Base-by-base conservation (phyloP, 2,797 vertebrate species). In the Chrysocyon brachyurus region DNA sequence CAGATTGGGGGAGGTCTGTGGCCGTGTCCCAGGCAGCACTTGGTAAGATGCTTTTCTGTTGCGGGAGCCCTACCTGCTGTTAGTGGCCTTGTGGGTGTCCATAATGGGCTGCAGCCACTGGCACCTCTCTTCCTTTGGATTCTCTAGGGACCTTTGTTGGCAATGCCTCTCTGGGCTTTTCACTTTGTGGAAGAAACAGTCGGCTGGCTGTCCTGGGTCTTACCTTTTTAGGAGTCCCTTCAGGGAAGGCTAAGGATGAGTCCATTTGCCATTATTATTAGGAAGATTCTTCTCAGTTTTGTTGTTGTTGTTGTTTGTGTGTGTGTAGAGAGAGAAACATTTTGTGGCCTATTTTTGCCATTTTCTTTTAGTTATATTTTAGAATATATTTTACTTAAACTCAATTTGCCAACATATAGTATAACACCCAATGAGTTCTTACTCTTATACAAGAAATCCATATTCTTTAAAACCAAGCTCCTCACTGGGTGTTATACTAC, bases 251-350 rank as follows among this genome's bases (percentile, higher is more conserved):
- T 70, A 78, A 90, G 66, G 64, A 5, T 4, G 24, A 52, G 21
- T 61, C 54, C 14, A 12, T 7, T 70, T 78, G 49, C 36, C 17
- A 6, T 61, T 52, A 73, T 49, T 57, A 0, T 59, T 54, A 57
- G 70, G 46, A 81, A 95, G 91, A 66, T 16, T 95, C 28, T 94
- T 85, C 31, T 22, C 31, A 77, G 33, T 49, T 49, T 96, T 84
- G 78, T 87, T 68, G 40, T 73, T 46, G 40, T 46, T 46, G 6
- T 8, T 46, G 40, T 46, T 1, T 46, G 40, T 46, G 40, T 46
- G 40, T 40, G 40, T 40, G 36, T 40, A 40, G 40, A 40, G 40
- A 40, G 40, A 40, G 82, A 93, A 40, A 90, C 78, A 82, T 17
- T 68, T 96, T 92, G 14, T 77, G 46, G 36, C 14, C 46, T 31